A percentile compares a stretch with the other conserved stretches of the same genome.
Evolutionary conservation across 2,797 vertebrate species (phyloP).

Genomic region (Sebastes ruberrimus): DNA sequence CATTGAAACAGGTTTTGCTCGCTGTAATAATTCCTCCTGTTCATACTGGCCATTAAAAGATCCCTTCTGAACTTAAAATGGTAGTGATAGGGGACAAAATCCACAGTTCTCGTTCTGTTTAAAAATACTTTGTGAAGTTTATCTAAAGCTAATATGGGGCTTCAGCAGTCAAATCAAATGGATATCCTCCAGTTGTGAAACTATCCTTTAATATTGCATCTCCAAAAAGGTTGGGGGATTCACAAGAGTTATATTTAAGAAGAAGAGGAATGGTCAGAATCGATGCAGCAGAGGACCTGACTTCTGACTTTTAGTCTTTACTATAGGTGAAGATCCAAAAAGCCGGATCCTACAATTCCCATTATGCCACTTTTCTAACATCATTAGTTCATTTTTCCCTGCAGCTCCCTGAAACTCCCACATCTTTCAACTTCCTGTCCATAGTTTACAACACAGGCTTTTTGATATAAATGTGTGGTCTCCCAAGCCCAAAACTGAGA

Average conservation of each 20-base stretch:
- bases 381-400: neutral
- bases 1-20: neutral
- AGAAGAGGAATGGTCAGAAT: neutral
- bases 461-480: neutral
- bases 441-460: constrained; percentile 4
- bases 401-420: neutral
- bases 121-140: neutral
- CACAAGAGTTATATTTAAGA: neutral
- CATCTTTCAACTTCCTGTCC: neutral
- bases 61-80: too few species aligned
- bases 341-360: neutral
- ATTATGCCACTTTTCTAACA: neutral
- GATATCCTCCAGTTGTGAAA: neutral
- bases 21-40: neutral
- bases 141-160: neutral
- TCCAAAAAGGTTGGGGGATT: neutral
- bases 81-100: too few species aligned
- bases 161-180: neutral
- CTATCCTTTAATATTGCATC: neutral
- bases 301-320: neutral
- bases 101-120: neutral
- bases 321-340: neutral
- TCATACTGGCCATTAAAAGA: neutral
- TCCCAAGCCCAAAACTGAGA: constrained; percentile 6
- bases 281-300: neutral